phyloP scores from a whole-genome alignment of 2,113 vertebrate genomes.

The Galbula dea region DNA sequence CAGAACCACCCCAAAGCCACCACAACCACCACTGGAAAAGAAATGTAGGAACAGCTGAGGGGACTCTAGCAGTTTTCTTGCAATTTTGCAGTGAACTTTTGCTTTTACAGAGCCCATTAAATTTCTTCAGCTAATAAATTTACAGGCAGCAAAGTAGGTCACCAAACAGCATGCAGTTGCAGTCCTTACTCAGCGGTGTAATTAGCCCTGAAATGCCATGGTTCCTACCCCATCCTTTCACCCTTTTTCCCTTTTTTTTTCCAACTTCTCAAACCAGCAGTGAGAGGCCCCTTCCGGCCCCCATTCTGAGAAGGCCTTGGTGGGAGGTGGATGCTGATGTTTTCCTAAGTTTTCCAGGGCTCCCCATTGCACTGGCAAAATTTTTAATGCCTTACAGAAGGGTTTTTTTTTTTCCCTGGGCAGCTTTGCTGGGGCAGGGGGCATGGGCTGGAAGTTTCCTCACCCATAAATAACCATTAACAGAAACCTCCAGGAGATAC shows the following conservation, averaged over 20 bases:
- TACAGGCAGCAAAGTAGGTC: slow-evolving; percentile 62
- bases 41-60: background rate
- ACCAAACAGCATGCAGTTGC: slow-evolving; percentile 59
- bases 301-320: background rate
- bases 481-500: background rate
- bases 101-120: background rate
- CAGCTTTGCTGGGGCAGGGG: background rate
- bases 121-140: background rate
- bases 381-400: background rate
- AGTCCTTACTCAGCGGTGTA: slow-evolving; percentile 29
- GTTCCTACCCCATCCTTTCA: background rate
- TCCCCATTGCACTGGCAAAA: background rate
- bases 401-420: background rate
- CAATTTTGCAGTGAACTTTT: background rate
- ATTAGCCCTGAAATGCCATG: slow-evolving; percentile 53
- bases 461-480: background rate
- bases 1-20: background rate
- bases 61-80: background rate
- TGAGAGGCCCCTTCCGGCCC: slow-evolving; percentile 8
- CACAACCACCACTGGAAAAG: background rate
- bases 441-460: background rate
- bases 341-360: slow-evolving; percentile 18
- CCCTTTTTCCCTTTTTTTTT: background rate
- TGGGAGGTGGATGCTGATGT: slow-evolving; percentile 10
- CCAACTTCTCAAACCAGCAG: slow-evolving; percentile 36